Conservation (phyloP, 2,113 vertebrate species). For the Chloebia gouldiae region DNA sequence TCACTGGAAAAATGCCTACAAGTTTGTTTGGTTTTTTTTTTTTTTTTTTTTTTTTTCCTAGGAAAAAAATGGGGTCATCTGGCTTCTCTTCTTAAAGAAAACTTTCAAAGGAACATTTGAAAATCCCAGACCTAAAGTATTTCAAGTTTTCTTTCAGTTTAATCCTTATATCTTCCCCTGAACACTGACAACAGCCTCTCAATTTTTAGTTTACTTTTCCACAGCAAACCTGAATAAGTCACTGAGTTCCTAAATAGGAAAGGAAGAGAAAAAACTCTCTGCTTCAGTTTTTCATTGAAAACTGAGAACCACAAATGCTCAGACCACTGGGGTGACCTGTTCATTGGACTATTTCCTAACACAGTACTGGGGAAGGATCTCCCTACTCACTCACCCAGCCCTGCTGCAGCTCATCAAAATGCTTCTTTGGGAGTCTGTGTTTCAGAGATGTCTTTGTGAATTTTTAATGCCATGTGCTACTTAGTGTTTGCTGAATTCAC, state of each 20-base stretch:
- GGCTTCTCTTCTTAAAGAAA: neutral
- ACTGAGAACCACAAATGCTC: neutral
- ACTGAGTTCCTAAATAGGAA: neutral
- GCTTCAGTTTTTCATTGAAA: neutral
- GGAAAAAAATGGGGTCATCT: neutral
- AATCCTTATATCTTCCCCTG: neutral
- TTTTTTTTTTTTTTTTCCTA: too few relatives aligned
- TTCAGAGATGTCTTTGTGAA: constrained; percentile 27
- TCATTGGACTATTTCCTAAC: neutral
- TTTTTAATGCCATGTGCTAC: constrained; percentile 45
- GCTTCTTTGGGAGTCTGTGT: neutral
- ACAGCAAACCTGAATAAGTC: neutral
- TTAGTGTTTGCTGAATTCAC: constrained; percentile 44
- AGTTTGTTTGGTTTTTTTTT: neutral
- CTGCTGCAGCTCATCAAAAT: neutral
- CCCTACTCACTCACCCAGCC: neutral
- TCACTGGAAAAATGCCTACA: neutral
- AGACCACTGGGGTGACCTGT: neutral
- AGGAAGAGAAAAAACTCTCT: neutral
- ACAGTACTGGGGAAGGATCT: neutral
- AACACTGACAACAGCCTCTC: neutral
- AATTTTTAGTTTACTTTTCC: neutral
- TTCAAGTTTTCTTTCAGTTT: neutral
- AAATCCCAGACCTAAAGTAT: neutral
- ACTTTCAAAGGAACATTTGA: neutral